Evolutionary conservation across 2,797 vertebrate species (phyloP), one percentile per base, ranked within the genome.

Genomic region (Platyrinchus mystaceus): DNA sequence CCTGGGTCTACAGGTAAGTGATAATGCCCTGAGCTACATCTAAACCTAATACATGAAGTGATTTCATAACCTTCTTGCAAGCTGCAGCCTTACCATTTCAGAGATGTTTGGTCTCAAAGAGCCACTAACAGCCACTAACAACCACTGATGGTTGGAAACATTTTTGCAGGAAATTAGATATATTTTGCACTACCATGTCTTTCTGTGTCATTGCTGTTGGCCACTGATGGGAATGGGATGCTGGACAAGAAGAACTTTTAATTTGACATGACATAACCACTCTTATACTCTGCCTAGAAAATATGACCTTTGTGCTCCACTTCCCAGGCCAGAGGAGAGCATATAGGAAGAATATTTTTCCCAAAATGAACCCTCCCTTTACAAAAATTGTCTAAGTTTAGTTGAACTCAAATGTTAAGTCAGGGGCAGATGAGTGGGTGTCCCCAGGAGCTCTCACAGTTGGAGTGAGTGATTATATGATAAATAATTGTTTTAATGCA

Each of bases 201-300:
- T 60, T 73, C 68, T 3, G 0, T 12, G 2, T 7, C 17, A n/a
- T 47, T 0, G 0, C 24, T 59, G 34, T 74, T 87, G 71, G 24
- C n/a, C 32, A 28, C 17, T 49, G 55, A 37, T 70, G 28, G 23
- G 37, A 91, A 63, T 0, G 5, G 44, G 27, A 27, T 43, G 18
- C 34, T 63, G 60, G 41, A 24, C 14, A 74, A 70, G 44, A 49
- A 10, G 30, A 64, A 60, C 24, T 84, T 89, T 56, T 60, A 13
- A 43, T 84, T 85, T 92, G 56, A 44, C 0, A 2, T 66, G 28
- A 47, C 1, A 7, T 47, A 23, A 21, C 3, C 17, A n/a, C 10
- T 64, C 7, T 46, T 32, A 24, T 7, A 32, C 41, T 53, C 6
- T 85, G 18, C 11, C 8, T 5, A 58, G 37, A 70, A 62, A 76